Percentiles rank a stretch among this genome's conserved stretches.
These are phyloP conservation scores for Geotrupes spiniger DNA, from an alignment of 2,888 invertebrate species.

Conservation along the genomic window DNA sequence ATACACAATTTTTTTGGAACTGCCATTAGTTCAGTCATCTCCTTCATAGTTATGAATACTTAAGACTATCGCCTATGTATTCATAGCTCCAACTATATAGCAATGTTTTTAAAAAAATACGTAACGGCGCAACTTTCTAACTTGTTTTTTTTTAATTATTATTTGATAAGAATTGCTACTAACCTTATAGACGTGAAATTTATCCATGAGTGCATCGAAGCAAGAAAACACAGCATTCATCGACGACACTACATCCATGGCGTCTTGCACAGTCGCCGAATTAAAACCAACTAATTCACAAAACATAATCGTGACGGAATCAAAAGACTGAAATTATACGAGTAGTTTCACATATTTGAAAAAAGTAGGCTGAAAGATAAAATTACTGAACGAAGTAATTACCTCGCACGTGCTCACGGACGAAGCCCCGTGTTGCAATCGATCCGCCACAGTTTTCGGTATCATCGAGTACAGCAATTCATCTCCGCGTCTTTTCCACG, in stretches of 20 bases:
- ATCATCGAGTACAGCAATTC: conserved; percentile 90
- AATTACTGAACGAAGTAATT: conserved; percentile 32
- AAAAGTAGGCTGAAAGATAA: no score
- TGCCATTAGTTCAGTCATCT: no score
- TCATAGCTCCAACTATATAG: no score
- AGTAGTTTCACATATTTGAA: not conserved
- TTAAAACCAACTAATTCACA: conserved; percentile 66
- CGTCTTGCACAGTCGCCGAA: conserved; percentile 58
- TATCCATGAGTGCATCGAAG: conserved; percentile 80
- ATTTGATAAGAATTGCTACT: conserved; percentile 14
- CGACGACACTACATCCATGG: conserved; percentile 77
- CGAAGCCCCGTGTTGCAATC: conserved; percentile 72
- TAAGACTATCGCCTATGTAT: no score
- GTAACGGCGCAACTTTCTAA: no score
- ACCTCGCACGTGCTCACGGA: conserved; percentile 79
- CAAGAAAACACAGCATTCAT: conserved; percentile 85
- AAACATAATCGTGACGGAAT: conserved; percentile 76
- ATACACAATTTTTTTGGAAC: no score
- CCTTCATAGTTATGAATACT: no score
- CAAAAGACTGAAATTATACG: conserved; percentile 64
- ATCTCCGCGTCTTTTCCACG: conserved; percentile 84
- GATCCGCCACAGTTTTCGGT: conserved; percentile 79
- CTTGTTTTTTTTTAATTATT: no score
- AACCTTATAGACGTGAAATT: conserved; percentile 85
- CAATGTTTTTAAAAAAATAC: no score